Base-by-base conservation (phyloP, 2,113 vertebrate species). In the Gnathonemus longibarbis region DNA sequence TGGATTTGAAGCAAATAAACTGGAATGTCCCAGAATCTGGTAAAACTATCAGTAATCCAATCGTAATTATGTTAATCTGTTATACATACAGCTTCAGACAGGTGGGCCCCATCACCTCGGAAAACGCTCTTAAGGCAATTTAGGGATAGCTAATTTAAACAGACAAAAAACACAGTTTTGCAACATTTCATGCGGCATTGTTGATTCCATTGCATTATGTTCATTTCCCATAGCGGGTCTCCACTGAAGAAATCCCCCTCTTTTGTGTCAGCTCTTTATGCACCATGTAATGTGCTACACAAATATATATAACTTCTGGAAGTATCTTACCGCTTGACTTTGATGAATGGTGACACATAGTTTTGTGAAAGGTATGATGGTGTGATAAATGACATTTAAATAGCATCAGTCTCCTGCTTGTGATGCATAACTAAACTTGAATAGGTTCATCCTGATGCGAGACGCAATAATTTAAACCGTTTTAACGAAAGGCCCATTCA, bases 301-400 rank as follows among this genome's bases (percentile, higher is more conserved):
- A 56, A 92, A 91, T 86, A 89, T 66, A 92, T 94, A 92, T 49
- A 58, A 62, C 58, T 74, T 13, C n/a, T 88, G 89, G 50, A 91
- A 94, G 92, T 89, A 90, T 91, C 91, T 93, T 87, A 35, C 56
- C 3, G 62, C 84, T 91, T 93, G 93, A 94, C 91, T 94, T 93
- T 95, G 95, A 96, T 94, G 88, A 92, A 96, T 94, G 93, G 92
- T 91, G 93, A 94, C 93, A 92, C 93, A 94, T 93, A 92, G 91
- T 91, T 93, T 92, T 94, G 89, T 95, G 95, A 95, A 95, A 95
- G 94, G 88, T 94, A 89, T 90, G 94, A 93, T 92, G 93, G 13
- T 91, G 92, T 95, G 94, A 95, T 93, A 92, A 95, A 96, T 94
- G 89, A 92, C 53, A 48, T 88, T 90, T 90, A 11, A 62, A 91